Percentiles rank a stretch among this genome's conserved stretches.
These are phyloP conservation scores for Channa maculata DNA, from an alignment of 2,113 vertebrate species.

Conservation along the genomic window DNA sequence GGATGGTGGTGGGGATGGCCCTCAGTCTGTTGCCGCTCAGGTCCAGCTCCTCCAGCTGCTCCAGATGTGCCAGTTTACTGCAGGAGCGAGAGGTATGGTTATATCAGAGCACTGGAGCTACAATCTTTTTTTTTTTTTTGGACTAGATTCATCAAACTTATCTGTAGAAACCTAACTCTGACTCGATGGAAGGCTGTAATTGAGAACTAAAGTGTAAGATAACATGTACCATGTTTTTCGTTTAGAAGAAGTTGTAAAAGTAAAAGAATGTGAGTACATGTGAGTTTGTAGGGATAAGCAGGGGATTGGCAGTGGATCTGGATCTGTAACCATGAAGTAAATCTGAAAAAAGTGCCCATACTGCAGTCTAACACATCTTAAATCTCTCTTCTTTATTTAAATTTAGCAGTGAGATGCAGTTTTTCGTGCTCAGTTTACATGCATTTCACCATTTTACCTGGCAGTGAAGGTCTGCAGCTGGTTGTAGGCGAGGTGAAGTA, in stretches of 20 bases:
- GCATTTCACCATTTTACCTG: constrained; percentile 81
- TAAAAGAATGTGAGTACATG: too few species aligned
- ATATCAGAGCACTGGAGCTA: background rate
- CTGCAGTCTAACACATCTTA: too few species aligned
- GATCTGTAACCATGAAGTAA: too few species aligned
- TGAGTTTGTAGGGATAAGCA: too few species aligned
- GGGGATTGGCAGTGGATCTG: too few species aligned
- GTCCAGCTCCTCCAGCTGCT: constrained; percentile 96
- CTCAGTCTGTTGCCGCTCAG: constrained; percentile 95
- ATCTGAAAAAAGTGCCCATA: too few species aligned
- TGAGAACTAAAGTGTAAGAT: background rate
- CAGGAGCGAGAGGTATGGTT: constrained; percentile 1
- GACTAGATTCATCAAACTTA: constrained; percentile 17
- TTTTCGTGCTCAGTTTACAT: too few species aligned
- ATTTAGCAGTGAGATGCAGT: too few species aligned
- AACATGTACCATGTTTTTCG: background rate
- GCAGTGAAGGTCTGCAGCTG: constrained; percentile 95
- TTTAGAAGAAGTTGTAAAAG: background rate
- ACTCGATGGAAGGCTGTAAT: background rate
- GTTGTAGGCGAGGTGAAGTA: constrained; percentile 96
- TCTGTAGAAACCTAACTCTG: constrained; percentile 7
- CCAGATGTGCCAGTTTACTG: constrained; percentile 98
- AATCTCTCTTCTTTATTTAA: too few species aligned
- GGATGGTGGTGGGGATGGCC: constrained; percentile 93
- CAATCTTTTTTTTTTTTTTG: constrained; percentile 8